Base-by-base conservation (phyloP, 2,888 invertebrate species). In the Scaeva pyrastri region DNA sequence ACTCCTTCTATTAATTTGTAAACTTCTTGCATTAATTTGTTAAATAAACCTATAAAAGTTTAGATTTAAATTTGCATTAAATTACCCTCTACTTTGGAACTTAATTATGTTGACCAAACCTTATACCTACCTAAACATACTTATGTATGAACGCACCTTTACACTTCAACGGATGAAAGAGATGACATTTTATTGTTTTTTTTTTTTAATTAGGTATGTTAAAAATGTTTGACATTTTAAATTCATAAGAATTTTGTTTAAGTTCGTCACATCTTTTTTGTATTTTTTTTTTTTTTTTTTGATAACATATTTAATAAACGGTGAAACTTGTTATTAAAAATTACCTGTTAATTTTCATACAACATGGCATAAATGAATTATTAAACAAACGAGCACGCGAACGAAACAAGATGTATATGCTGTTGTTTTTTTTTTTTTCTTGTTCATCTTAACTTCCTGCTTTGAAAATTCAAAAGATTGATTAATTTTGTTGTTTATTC, bases 241-340 rank as follows among this genome's bases (percentile, higher is more conserved):
- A 26, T 52, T 26, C 31, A 7, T 11, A n/a, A 58, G 19, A 58
- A 16, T 58, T 58, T 16, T 58, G 16, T 19, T 7, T 5, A 1
- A 11, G 12, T 58, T 19, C 3, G 39, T 58, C 36, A 39, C 11
- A 56, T 8, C n/a, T n/a, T n/a, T 26, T 58, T 19, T 58, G 16
- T 26, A 8, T n/a, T 3, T 10, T 7, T 31, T 36, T n/a, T 3
- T 10, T 7, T 31, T 36, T 10, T 11, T 55, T 7, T n/a, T 12
- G 19, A 12, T 21, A 11, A 23, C 10, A 19, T 48, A 48, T 8
- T 12, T n/a, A 14, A 31, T 31, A 31, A 31, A 56, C 16, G 56
- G 56, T 58, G 58, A 36, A 39, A 58, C 58, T 39, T 58, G 36
- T 19, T 58, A 52, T 52, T 52, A 26, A 52, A 14, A 23, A 52